Evolutionary conservation across 2,888 invertebrate genomes (phyloP).

Genomic region (Tholera decimalis): DNA sequence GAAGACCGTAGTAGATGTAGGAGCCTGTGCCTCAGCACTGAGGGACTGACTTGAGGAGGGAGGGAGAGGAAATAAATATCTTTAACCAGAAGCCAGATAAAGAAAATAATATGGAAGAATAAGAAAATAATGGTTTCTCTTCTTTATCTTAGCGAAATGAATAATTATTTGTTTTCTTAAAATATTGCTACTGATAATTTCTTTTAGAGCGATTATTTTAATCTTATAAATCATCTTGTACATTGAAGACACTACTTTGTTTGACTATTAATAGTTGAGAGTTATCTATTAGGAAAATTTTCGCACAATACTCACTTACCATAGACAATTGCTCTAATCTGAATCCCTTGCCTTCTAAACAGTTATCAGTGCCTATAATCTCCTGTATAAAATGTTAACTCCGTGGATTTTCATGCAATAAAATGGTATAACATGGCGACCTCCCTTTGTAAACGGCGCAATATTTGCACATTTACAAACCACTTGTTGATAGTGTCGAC

Average conservation of each 20-base stretch:
- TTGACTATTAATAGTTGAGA: background rate
- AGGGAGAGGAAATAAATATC: too few species aligned
- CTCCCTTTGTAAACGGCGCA: slow-evolving; percentile 54
- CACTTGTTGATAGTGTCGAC: slow-evolving; percentile 61
- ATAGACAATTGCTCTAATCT: slow-evolving; percentile 40
- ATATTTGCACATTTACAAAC: slow-evolving; percentile 55
- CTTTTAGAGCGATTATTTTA: too few species aligned
- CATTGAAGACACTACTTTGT: background rate
- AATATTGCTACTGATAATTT: too few species aligned
- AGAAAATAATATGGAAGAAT: too few species aligned
- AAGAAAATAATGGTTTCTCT: too few species aligned
- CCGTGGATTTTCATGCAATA: slow-evolving; percentile 32
- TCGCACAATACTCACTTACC: slow-evolving; percentile 27
- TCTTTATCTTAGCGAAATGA: too few species aligned
- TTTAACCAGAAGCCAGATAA: too few species aligned
- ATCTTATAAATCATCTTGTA: background rate
- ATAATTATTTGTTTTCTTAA: too few species aligned
- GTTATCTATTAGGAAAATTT: slow-evolving; percentile 2
- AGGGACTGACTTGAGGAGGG: too few species aligned
- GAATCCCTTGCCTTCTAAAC: slow-evolving; percentile 44
- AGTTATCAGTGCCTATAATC: slow-evolving; percentile 46
- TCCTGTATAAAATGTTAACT: slow-evolving; percentile 42
- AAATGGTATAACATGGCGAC: slow-evolving; percentile 59
- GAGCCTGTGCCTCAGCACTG: too few species aligned
- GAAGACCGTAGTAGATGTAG: too few species aligned